Base-by-base conservation (phyloP, 2,797 vertebrate genomes). In the Myotis pilosus region DNA sequence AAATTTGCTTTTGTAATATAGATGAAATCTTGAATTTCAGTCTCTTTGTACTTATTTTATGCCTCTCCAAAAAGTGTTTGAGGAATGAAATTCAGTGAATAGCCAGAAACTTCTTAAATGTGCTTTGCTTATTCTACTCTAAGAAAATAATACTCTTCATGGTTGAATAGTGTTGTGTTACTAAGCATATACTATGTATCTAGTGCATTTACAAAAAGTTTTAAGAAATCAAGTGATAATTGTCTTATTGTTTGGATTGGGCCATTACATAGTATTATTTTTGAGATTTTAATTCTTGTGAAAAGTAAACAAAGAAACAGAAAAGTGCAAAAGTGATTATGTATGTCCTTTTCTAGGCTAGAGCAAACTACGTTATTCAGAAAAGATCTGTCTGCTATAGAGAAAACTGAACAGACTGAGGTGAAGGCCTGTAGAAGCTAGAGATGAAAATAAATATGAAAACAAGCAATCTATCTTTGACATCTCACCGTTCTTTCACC, bases 401-500 rank as follows among this genome's bases (percentile, higher is more conserved):
- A 71, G 28, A 87, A 87, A 76, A 25, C 71, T 74, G 49, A 96
- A 89, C 25, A 94, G n/a, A 84, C 38, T 82, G 33, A 95, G 86
- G 71, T 68, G 60, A 93, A 87, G 87, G 15, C 55, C 79, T 94
- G 6, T 79, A 87, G 72, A 78, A 92, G 75, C 80, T 89, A 51
- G 88, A 94, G 49, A 91, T 12, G 25, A 96, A 95, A 94, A 96
- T 89, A 88, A 72, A 86, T 94, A 85, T 94, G 64, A 83, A 96
- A 93, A 92, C 12, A 91, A 89, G 68, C 20, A 92, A n/a, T 89
- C 60, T 80, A 0, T 94, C 66, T 81, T 87, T 95, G 89, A 89
- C 71, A 89, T 84, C n/a, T 96, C 75, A 91, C 49, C 75, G 8
- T 81, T 75, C 36, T 81, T 87, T 94, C 64, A 33, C 13, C 41